Conservation (phyloP, 2,113 vertebrate genomes). For the Turnix velox region DNA sequence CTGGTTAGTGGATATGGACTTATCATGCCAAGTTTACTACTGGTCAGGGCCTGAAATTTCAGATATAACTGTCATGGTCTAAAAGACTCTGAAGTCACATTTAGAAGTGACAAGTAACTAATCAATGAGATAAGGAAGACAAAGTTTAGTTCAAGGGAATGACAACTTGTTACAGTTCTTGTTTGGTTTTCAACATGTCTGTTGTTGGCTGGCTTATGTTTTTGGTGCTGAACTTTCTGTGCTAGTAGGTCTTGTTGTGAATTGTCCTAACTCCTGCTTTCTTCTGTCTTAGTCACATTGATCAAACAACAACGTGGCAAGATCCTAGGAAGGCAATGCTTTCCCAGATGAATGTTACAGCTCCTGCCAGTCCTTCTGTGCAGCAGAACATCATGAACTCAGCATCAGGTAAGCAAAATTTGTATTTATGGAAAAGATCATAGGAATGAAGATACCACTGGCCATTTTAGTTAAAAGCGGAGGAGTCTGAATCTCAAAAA, state of each 20-base stretch:
- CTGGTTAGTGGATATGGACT: neutral
- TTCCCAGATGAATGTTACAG: constrained; percentile 86
- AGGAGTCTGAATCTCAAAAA: neutral
- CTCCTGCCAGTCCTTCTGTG: constrained; percentile 85
- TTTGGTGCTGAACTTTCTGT: neutral
- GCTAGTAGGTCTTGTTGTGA: neutral
- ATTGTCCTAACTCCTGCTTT: constrained; percentile 49
- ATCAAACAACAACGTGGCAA: constrained; percentile 98
- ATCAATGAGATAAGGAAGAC: neutral
- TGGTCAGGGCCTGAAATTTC: neutral
- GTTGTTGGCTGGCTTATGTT: neutral
- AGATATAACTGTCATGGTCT: neutral
- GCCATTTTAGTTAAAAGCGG: neutral
- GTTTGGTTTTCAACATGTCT: neutral
- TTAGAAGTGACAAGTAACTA: neutral
- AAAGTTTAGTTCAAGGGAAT: neutral
- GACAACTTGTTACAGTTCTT: neutral
- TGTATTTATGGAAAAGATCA: neutral
- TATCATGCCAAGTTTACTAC: neutral
- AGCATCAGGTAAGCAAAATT: constrained; percentile 78
- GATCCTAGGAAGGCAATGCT: constrained; percentile 94
- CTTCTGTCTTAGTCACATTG: constrained; percentile 85
- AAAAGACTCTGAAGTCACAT: neutral
- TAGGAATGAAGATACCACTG: neutral
- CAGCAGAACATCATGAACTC: constrained; percentile 91